Evolutionary conservation across 2,888 invertebrate genomes (phyloP).

Genomic region (Scotopteryx bipunctaria): DNA sequence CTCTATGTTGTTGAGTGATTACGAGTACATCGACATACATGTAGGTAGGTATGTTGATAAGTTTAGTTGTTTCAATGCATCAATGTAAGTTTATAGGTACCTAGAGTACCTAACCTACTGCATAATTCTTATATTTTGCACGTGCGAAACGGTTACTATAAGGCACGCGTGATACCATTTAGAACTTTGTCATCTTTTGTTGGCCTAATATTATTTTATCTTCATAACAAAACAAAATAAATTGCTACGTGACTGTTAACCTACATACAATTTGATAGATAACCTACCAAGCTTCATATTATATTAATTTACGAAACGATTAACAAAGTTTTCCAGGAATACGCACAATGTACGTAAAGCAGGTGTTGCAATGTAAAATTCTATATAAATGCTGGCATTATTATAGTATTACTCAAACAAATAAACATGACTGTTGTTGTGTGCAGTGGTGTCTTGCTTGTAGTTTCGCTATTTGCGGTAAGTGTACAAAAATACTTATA

Average conservation of each 20-base stretch:
- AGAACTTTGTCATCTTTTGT: conserved; percentile 6
- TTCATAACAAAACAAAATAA: conserved; percentile 5
- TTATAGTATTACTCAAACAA: conserved; percentile 20
- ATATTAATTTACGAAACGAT: conserved; percentile 42
- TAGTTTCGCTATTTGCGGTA: conserved; percentile 45
- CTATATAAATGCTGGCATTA: conserved; percentile 40
- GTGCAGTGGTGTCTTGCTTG: conserved; percentile 34
- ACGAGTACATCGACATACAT: not conserved
- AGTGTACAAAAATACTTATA: conserved; percentile 28
- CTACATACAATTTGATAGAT: conserved; percentile 30
- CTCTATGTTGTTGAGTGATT: not conserved
- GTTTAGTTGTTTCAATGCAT: too few species aligned
- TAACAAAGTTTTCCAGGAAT: conserved; percentile 35
- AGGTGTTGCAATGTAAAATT: conserved; percentile 44
- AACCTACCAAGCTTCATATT: conserved; percentile 25
- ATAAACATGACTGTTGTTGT: conserved; percentile 33
- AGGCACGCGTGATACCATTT: conserved; percentile 5
- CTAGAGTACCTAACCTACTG: not conserved
- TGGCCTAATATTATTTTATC: not conserved
- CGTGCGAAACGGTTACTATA: conserved; percentile 10
- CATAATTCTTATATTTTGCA: not conserved
- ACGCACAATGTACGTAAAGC: conserved; percentile 23
- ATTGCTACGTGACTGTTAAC: conserved; percentile 44
- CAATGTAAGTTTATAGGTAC: too few species aligned
- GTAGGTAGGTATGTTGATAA: not conserved